phyloP scores from a whole-genome alignment of 2,113 vertebrate species.

The Rhinolophus ferrumequinum region DNA sequence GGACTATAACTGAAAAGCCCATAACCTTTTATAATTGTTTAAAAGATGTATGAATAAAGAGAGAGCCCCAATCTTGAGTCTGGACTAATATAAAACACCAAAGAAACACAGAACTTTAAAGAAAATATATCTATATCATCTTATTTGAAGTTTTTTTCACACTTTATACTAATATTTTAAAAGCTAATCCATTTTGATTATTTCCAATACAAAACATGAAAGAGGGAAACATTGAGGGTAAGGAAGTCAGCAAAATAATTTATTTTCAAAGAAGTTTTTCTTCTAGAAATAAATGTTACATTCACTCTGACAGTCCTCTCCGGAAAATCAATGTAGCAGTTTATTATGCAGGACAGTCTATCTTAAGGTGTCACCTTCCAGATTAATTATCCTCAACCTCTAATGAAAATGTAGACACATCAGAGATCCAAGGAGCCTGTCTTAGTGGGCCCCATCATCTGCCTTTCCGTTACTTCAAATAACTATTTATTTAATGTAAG shows the following conservation, averaged over 20 bases:
- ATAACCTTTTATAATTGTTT: constrained; percentile 7
- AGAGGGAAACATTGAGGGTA: neutral
- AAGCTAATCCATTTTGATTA: neutral
- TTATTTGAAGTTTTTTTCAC: neutral
- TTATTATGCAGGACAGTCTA: neutral
- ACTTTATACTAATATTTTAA: neutral
- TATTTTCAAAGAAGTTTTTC: neutral
- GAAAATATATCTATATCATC: neutral
- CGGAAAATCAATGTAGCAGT: neutral
- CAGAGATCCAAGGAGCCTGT: neutral
- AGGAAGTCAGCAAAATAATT: neutral
- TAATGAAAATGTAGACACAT: neutral
- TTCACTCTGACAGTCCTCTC: neutral
- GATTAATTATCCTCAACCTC: neutral
- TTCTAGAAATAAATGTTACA: neutral
- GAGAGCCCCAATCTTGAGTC: neutral
- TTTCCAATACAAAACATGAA: neutral
- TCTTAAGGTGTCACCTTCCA: neutral
- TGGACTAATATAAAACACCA: neutral
- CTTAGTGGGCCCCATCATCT: neutral
- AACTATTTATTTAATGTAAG: neutral
- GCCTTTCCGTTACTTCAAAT: neutral
- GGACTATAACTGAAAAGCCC: neutral
- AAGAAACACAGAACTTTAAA: neutral
- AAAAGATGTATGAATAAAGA: neutral